Conservation (phyloP, 2,797 vertebrate genomes). For the Yasuhikotakia modesta region DNA sequence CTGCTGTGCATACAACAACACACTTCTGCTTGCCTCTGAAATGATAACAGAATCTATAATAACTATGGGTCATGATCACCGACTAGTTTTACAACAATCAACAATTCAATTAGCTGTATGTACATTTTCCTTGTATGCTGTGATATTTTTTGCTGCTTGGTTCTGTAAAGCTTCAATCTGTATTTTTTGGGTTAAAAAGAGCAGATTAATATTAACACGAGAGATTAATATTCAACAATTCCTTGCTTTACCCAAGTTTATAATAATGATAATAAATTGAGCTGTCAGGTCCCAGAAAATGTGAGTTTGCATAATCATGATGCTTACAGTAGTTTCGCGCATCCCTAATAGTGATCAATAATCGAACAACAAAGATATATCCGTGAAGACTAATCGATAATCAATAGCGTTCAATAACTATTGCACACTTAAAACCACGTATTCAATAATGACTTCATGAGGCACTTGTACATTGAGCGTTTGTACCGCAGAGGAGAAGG, state of each 20-base stretch:
- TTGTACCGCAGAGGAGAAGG: conserved; percentile 32
- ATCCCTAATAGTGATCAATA: conserved; percentile 5
- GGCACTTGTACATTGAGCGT: conserved; percentile 36
- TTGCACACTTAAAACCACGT: conserved; percentile 25
- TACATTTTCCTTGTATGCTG: background rate
- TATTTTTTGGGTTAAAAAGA: too few species aligned
- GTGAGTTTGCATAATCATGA: background rate
- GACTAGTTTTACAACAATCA: background rate
- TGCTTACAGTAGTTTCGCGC: background rate
- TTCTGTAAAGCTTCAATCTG: too few species aligned
- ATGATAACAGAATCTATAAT: background rate
- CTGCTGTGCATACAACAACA: background rate
- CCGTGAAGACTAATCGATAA: conserved; percentile 39
- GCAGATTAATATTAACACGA: too few species aligned
- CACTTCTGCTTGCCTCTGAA: conserved; percentile 16
- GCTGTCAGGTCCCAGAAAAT: too few species aligned
- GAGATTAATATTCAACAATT: too few species aligned
- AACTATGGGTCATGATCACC: background rate
- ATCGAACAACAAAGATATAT: background rate
- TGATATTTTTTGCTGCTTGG: background rate
- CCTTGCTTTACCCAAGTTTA: too few species aligned
- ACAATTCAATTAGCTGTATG: background rate
- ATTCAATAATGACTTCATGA: conserved; percentile 47
- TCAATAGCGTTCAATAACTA: background rate
- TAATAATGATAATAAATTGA: too few species aligned